Conservation (phyloP, 2,797 vertebrate species). For the Anguilla anguilla region DNA sequence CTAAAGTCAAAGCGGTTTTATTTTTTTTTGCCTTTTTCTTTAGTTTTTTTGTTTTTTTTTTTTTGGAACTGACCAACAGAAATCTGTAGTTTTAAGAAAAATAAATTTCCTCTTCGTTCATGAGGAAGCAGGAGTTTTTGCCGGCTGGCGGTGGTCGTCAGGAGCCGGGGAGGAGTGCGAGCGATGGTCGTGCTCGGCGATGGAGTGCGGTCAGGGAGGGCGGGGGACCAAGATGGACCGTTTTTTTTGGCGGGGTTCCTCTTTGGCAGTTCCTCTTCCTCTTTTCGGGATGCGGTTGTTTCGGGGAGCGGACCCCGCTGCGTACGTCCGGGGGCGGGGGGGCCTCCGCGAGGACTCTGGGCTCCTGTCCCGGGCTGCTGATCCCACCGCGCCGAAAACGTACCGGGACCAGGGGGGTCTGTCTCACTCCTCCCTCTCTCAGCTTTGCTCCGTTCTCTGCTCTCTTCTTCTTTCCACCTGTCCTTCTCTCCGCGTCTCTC, state of each 20-base stretch:
- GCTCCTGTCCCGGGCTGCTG: conserved; percentile 44
- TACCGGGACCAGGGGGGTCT: conserved; percentile 54
- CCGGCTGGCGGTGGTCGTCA: background rate
- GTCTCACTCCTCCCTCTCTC: conserved; percentile 34
- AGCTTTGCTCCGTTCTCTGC: conserved; percentile 1
- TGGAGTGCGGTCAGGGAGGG: conserved; percentile 48
- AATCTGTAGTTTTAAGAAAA: background rate
- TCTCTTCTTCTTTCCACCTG: conserved; percentile 58
- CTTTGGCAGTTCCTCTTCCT: conserved; percentile 57
- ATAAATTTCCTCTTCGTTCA: background rate
- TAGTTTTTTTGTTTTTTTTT: background rate
- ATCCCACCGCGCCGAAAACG: conserved; percentile 57
- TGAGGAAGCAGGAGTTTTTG: background rate
- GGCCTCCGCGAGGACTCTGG: conserved; percentile 65
- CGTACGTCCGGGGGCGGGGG: conserved; percentile 50
- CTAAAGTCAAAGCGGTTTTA: conserved; percentile 73
- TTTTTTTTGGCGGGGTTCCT: conserved; percentile 38
- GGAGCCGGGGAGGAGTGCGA: conserved; percentile 52
- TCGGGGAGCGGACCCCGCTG: conserved; percentile 53
- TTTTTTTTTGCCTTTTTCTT: background rate
- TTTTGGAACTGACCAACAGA: background rate
- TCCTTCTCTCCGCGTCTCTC: conserved; percentile 51
- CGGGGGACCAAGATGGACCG: background rate
- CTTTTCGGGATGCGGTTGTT: conserved; percentile 42
- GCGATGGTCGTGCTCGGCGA: conserved; percentile 47